Base-by-base conservation (phyloP, 92 coral and sea anemone species). In the Hydrozoanthus gracilis region DNA sequence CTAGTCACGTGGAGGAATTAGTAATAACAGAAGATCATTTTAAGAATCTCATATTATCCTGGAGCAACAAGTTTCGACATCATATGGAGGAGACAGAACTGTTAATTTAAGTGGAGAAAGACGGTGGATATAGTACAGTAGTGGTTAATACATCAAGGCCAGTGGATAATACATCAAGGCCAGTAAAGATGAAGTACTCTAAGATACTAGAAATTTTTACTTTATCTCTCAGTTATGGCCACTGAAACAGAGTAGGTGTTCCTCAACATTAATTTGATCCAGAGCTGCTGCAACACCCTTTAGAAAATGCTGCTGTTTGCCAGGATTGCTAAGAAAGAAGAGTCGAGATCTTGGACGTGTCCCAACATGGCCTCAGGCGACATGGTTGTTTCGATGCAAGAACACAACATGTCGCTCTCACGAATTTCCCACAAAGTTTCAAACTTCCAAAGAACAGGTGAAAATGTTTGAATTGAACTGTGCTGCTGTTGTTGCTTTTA, bases 221-320 rank as follows among this genome's bases (percentile, higher is more conserved):
- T 86, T 86, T 76, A 82, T 86, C 48, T 86, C 89, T 86, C n/a
- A 60, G 89, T 16, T 86, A 86, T 86, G 83, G 83, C 84, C 88
- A 85, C 88, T 85, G 88, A 82, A 85, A 85, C 88, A 85, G 88
- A 85, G 77, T 85, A 73, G 88, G 88, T 74, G 88, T 85, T 85
- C 88, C 88, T 85, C 88, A n/a, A n/a, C n/a, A n/a, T n/a, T n/a
- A n/a, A n/a, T n/a, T 75, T 51, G 62, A 51, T 51, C 8, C 79
- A 1, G 17, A 8, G 13, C 17, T 49, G 61, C 49, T 77, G 54
- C 20, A 56, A 77, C 70, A 12, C 11, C 70, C 83, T 13, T 56
- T 77, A 44, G 70, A 20, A 56, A 77, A 4, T 54, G 70, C 69
- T 56, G 39, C 82, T 9, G 48, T 77, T 56, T 58, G 52, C 82